Evolutionary conservation across 1,140 invertebrate species (phyloP), one percentile per base, ranked within the genome.

Genomic region (Caerostris darwini): DNA sequence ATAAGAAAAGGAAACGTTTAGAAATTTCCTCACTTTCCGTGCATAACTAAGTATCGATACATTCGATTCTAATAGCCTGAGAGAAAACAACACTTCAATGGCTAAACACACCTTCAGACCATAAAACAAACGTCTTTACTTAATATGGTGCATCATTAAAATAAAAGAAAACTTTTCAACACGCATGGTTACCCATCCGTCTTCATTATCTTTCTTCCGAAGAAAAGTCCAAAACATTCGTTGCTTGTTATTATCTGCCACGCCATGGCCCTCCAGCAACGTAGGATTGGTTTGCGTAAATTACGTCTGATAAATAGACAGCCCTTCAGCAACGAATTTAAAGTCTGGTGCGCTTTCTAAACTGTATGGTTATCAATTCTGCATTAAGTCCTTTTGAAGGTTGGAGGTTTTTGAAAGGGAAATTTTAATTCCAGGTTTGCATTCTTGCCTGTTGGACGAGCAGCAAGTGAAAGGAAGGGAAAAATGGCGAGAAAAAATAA

Each of bases 271-370:
- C 34, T 34, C 34, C 50, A 34, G 19, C 34, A 50, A 12, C 3
- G 19, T 12, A 10, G 34, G 71, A 50, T 50, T 10, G 34, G 71
- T 8, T 77, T 77, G 71, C 71, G 71, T 50, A 77, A 77, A 77
- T 77, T 77, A 77, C 71, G 71, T 77, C 53, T 53, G 71, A 77
- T 77, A 77, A 77, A 77, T 77, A 77, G 71, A 77, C 71, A 50
- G 10, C 34, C 71, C 71, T 77, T 34, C 5, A 77, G 71, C 71
- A 5, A 10, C 50, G 71, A 77, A 77, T 77, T 77, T 77, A 77
- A 77, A 77, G 71, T 77, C 34, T 77, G 71, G 34, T 50, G 71
- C 34, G 34, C 50, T 77, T 77, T 12, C 69, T 77, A 50, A 77
- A 77, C 69, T 77, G 69, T 77, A 77, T 77, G 69, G 34, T 34